Evolutionary conservation across 2,797 vertebrate species (phyloP).

Genomic region (Labroides dimidiatus): DNA sequence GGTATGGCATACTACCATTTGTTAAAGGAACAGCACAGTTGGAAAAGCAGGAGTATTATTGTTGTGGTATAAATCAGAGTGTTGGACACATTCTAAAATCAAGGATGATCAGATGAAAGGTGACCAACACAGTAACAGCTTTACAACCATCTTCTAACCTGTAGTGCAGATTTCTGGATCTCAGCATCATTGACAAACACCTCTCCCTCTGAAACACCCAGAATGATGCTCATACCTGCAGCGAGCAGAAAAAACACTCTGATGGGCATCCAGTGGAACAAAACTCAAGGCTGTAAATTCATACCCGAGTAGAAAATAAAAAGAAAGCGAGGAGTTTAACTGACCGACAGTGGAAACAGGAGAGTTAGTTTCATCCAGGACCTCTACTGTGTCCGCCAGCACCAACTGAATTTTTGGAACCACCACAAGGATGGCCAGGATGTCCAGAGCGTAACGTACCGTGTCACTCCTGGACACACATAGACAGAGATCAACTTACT

Average conservation of each 20-base stretch:
- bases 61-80: too few relatives aligned
- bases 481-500: background rate
- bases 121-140: too few relatives aligned
- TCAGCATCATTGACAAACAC: constrained; percentile 96
- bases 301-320: rapidly evolving
- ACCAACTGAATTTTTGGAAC: constrained; percentile 95
- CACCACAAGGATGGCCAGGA: constrained; percentile 93
- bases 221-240: constrained; percentile 95
- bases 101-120: too few relatives aligned
- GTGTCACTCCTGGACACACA: constrained; percentile 89
- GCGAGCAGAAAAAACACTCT: background rate
- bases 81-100: too few relatives aligned
- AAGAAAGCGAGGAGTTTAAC: constrained; percentile 35
- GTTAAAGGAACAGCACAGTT: too few relatives aligned
- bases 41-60: too few relatives aligned
- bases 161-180: constrained; percentile 97
- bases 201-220: constrained; percentile 95
- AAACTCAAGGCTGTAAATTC: background rate
- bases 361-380: constrained; percentile 89
- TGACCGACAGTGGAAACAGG: constrained; percentile 93
- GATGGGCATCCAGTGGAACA: background rate
- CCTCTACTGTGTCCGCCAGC: constrained; percentile 90
- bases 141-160: constrained; percentile 66
- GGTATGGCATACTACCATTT: too few relatives aligned
- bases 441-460: constrained; percentile 93